Conservation (phyloP, 2,797 vertebrate genomes). For the Ciconia nigra region DNA sequence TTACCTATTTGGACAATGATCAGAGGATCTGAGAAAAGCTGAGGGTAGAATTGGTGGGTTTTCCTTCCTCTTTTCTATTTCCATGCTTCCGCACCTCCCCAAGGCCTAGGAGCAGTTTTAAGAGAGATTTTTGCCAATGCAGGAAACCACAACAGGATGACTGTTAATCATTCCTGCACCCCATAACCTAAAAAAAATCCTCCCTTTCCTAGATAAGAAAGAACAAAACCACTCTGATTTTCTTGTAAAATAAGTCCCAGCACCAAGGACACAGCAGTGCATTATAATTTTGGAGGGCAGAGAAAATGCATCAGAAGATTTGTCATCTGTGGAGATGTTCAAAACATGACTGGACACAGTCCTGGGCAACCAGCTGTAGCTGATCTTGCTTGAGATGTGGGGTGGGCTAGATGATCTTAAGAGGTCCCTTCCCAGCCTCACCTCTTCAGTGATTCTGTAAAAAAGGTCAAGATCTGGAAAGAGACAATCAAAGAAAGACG, state of each 20-base stretch:
- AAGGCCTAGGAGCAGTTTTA: not conserved
- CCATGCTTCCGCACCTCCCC: not conserved
- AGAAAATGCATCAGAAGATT: not conserved
- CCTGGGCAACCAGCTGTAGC: not conserved
- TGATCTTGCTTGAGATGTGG: not conserved
- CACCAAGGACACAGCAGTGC: not conserved
- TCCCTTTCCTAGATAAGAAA: not conserved
- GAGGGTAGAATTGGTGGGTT: not conserved
- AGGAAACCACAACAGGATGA: not conserved
- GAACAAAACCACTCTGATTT: not conserved
- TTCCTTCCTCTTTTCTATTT: not conserved
- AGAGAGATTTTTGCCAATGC: not conserved
- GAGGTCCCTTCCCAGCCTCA: not conserved
- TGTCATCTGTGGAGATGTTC: not conserved
- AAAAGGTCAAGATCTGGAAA: not conserved
- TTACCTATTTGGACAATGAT: not conserved
- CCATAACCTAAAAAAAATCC: not conserved
- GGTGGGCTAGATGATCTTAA: not conserved
- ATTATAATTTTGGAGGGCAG: not conserved
- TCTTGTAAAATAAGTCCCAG: not conserved
- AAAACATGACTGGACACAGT: not conserved
- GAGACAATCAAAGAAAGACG: not conserved
- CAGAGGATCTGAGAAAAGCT: not conserved
- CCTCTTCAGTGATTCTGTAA: not conserved
- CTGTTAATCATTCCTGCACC: not conserved